Conservation (phyloP, 1,140 invertebrate genomes). For the Drosophila busckii region DNA sequence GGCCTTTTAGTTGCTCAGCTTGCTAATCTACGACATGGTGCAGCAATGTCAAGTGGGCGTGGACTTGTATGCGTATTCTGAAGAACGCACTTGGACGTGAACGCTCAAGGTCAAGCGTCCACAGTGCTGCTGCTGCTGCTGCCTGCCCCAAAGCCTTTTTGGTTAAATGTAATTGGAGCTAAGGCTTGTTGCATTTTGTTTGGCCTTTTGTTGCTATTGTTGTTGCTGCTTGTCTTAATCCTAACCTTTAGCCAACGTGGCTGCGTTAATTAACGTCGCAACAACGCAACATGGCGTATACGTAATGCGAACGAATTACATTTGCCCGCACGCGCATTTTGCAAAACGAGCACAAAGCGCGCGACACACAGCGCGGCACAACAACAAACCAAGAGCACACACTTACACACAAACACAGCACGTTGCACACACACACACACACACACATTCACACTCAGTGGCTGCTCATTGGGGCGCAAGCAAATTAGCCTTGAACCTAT, state of each 20-base stretch:
- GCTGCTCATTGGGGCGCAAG: slow-evolving; percentile 46
- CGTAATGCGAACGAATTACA: slow-evolving; percentile 59
- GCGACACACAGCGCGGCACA: slow-evolving; percentile 14
- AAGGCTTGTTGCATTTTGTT: slow-evolving; percentile 15
- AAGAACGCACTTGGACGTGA: slow-evolving; percentile 7
- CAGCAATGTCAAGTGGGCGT: slow-evolving; percentile 15
- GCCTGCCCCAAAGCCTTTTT: slow-evolving; percentile 10
- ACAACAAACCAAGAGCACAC: slow-evolving; percentile 24
- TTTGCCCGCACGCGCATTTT: slow-evolving; percentile 65
- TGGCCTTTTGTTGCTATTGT: slow-evolving; percentile 30
- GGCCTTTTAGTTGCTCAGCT: too few relatives aligned
- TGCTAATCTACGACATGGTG: slow-evolving; percentile 32
- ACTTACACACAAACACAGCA: slow-evolving; percentile 3
- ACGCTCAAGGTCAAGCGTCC: slow-evolving; percentile 55
- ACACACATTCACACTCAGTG: slow-evolving; percentile 1
- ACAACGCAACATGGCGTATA: slow-evolving; percentile 54
- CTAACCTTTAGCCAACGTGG: slow-evolving; percentile 32
- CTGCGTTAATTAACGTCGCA: slow-evolving; percentile 60
- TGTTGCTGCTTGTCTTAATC: slow-evolving; percentile 49
- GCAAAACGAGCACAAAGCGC: slow-evolving; percentile 32
- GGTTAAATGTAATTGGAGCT: slow-evolving; percentile 66
- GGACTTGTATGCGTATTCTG: slow-evolving; percentile 11
- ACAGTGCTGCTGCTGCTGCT: background rate
- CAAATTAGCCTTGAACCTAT: slow-evolving; percentile 73
- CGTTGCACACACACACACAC: slow-evolving; percentile 6